Evolutionary conservation across 2,888 invertebrate species (phyloP).

Genomic region (Podotricha telesiphe): DNA sequence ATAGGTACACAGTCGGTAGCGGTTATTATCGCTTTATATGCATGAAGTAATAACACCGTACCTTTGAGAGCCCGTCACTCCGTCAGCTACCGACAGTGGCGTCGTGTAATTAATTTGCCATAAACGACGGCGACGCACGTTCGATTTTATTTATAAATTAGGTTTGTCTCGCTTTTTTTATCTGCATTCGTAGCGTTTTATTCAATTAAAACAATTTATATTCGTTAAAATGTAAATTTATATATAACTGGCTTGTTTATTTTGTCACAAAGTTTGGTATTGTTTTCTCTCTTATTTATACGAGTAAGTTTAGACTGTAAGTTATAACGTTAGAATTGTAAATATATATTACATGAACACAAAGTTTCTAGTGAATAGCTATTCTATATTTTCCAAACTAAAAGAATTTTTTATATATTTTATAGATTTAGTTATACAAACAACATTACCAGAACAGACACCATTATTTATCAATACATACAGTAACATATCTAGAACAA

Average conservation of each 20-base stretch:
- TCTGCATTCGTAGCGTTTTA: not conserved
- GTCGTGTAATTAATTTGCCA: conserved; percentile 68
- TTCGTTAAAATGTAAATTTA: not conserved
- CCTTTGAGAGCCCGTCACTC: conserved; percentile 53
- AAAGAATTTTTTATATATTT: too few species aligned
- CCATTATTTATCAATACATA: too few species aligned
- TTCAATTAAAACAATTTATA: conserved; percentile 17
- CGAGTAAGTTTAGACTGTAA: too few species aligned
- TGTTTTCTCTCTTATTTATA: too few species aligned
- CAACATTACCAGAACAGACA: too few species aligned
- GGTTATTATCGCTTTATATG: conserved; percentile 70
- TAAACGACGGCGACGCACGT: conserved; percentile 56
- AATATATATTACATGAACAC: too few species aligned
- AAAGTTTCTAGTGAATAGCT: too few species aligned
- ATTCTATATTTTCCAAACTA: too few species aligned
- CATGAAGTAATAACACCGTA: conserved; percentile 69
- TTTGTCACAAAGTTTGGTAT: not conserved
- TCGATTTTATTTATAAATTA: conserved; percentile 34
- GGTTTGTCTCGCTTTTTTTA: conserved; percentile 9
- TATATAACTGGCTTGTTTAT: not conserved
- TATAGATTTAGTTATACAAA: too few species aligned
- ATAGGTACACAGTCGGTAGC: conserved; percentile 55
- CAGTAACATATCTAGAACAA: too few species aligned
- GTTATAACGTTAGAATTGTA: too few species aligned
- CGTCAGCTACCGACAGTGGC: conserved; percentile 35